A percentile compares a stretch with the other conserved stretches of the same genome.
Evolutionary conservation across 2,888 invertebrate species (phyloP).

Genomic region (Perizoma affinitatum): DNA sequence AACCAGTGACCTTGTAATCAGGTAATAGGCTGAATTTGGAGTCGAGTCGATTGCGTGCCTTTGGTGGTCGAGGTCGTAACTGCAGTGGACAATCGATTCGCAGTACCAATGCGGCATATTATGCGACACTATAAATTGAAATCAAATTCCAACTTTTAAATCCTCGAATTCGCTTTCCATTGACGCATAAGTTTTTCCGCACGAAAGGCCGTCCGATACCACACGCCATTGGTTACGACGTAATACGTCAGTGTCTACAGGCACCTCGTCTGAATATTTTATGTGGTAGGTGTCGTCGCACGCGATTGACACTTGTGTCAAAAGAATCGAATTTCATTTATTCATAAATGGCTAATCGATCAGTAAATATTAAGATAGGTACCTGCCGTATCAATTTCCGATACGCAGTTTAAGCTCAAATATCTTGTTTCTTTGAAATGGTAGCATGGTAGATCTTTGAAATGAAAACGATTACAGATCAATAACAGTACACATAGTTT

Average conservation of each 20-base stretch:
- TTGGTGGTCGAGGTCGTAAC: constrained; percentile 76
- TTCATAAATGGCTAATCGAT: constrained; percentile 49
- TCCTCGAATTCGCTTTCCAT: constrained; percentile 46
- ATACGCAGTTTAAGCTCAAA: constrained; percentile 40
- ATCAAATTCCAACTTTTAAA: constrained; percentile 57
- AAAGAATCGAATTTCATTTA: constrained; percentile 58
- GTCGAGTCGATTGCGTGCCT: constrained; percentile 75
- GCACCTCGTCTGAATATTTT: constrained; percentile 38
- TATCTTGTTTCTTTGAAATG: constrained; percentile 11
- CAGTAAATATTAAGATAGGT: constrained; percentile 49
- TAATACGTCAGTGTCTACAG: constrained; percentile 39
- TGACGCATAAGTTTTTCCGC: constrained; percentile 35
- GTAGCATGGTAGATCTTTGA: not conserved
- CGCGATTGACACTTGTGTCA: constrained; percentile 50
- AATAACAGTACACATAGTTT: no score
- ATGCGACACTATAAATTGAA: constrained; percentile 72
- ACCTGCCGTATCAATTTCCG: constrained; percentile 54
- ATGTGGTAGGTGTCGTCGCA: constrained; percentile 42
- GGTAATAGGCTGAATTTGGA: constrained; percentile 50
- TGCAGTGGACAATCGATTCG: constrained; percentile 80
- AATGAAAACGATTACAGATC: not conserved
- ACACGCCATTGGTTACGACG: constrained; percentile 43
- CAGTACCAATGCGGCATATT: constrained; percentile 74
- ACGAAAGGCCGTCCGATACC: constrained; percentile 1
- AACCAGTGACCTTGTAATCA: constrained; percentile 39